Evolutionary conservation across 2,113 vertebrate genomes (phyloP), one percentile per base, ranked within the genome.

Genomic region (Phaethon lepturus): DNA sequence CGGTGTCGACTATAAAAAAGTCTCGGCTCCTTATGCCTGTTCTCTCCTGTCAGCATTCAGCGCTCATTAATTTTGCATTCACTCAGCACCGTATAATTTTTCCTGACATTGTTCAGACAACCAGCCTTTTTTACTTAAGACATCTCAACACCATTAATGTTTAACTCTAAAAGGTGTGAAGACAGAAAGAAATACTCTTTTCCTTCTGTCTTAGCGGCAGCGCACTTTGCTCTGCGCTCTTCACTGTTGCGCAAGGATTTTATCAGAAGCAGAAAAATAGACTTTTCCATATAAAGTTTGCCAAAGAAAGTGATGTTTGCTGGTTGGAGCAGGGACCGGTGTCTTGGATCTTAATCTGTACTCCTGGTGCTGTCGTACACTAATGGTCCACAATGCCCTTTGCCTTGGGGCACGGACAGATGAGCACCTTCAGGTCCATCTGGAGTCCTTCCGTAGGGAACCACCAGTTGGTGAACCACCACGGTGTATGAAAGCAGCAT

Each of bases 81-180:
- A 15, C 53, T 74, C 95, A 88, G 77, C 78, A 93, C 88, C 25
- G 50, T 86, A 67, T 92, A 95, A 71, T 95, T 93, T 86, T 45
- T 69, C 86, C 88, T 96, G 88, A 86, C 85, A 92, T 63, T 64
- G 86, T 96, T 93, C 85, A 87, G 93, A 92, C 88, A 94, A 50
- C 29, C 88, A 78, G 91, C 66, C 74, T 76, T 69, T 90, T 78
- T 66, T 53, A 50, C 73, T 69, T 24, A 73, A 92, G 91, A 84
- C 82, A 62, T 86, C 86, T 72, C 23, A 9, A 56, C 69, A 68
- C 77, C 63, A 24, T 89, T 60, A 80, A 73, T 64, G 85, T 66
- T 82, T 86, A 63, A 91, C 74, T 84, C 69, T 55, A 50, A 59
- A 76, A 71, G 77, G 58, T 76, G 92, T 73, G 92, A 86, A 94